Conservation (phyloP, 2,888 invertebrate species). For the Protonemura montana region DNA sequence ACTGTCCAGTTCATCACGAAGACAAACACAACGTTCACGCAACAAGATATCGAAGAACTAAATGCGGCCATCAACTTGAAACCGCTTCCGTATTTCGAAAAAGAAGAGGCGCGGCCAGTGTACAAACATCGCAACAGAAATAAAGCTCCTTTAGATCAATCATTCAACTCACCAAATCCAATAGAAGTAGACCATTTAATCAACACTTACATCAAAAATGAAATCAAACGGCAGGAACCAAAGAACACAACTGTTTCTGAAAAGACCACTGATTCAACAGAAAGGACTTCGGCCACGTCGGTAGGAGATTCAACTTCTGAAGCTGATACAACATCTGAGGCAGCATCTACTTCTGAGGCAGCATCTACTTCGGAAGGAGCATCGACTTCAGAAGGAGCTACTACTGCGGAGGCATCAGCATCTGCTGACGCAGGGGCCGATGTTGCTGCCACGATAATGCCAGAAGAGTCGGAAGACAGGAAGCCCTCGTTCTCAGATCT, state of each 20-base stretch:
- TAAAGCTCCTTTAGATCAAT: conserved; percentile 54
- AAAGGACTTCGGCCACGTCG: conserved; percentile 40
- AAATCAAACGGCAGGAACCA: conserved; percentile 63
- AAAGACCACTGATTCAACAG: conserved; percentile 43
- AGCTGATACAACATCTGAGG: conserved; percentile 55
- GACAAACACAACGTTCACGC: conserved; percentile 58
- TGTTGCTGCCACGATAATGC: not conserved
- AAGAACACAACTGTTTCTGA: conserved; percentile 44
- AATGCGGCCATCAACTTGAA: conserved; percentile 43
- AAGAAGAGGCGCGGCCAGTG: conserved; percentile 49
- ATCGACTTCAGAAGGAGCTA: not conserved
- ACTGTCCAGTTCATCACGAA: conserved; percentile 60
- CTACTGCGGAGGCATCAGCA: not conserved
- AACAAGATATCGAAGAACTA: conserved; percentile 59
- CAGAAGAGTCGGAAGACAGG: conserved; percentile 36
- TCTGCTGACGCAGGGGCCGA: conserved; percentile 16
- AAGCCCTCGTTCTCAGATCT: conserved; percentile 62
- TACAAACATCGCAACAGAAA: conserved; percentile 49
- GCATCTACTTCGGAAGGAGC: conserved; percentile 49
- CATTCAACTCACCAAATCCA: conserved; percentile 58
- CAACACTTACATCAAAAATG: conserved; percentile 59
- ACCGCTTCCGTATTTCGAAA: not conserved
- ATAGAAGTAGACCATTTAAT: conserved; percentile 57
- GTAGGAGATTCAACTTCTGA: conserved; percentile 51
- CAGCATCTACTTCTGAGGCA: conserved; percentile 53